A percentile compares a stretch with the other conserved stretches of the same genome.
These are phyloP conservation scores for Drosophila nebulosa DNA, from an alignment of 1,140 invertebrate species.

Conservation along the genomic window DNA sequence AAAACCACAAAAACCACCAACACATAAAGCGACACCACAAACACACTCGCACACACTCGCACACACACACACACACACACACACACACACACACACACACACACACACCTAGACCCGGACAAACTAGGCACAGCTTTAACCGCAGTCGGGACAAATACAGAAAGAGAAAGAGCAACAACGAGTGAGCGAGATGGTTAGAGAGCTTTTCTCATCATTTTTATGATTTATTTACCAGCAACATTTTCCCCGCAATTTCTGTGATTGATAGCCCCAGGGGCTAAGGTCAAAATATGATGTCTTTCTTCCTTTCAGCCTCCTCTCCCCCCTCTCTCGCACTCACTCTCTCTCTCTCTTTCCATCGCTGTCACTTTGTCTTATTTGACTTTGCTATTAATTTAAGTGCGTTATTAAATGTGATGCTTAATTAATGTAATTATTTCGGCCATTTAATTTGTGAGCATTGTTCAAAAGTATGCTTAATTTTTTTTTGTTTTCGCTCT, in stretches of 20 bases:
- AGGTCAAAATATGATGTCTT: constrained; percentile 8
- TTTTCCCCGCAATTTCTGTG: constrained; percentile 48
- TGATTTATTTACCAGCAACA: constrained; percentile 64
- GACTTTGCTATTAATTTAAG: constrained; percentile 52
- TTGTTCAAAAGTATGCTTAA: constrained; percentile 19
- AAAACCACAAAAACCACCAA: constrained; percentile 66
- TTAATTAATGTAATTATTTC: constrained; percentile 73
- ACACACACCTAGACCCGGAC: too few species aligned
- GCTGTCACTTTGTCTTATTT: background rate
- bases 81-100: constrained; percentile 14
- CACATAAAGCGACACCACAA: constrained; percentile 45
- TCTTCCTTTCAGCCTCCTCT: background rate
- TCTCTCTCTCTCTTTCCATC: background rate
- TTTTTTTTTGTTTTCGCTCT: constrained; percentile 8
- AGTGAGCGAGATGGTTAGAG: background rate
- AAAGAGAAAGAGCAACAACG: background rate
- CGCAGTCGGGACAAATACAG: constrained; percentile 38
- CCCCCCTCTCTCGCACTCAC: background rate
- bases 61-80: constrained; percentile 22
- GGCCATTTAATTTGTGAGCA: constrained; percentile 42
- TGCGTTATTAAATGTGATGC: constrained; percentile 43
- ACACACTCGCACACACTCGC: constrained; percentile 19
- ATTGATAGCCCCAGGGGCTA: constrained; percentile 56
- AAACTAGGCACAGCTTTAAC: constrained; percentile 42
- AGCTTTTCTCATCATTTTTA: constrained; percentile 36